A percentile compares a stretch with the other conserved stretches of the same genome.
phyloP scores from a whole-genome alignment of 2,888 invertebrate species.

The Macrophya annulata region DNA sequence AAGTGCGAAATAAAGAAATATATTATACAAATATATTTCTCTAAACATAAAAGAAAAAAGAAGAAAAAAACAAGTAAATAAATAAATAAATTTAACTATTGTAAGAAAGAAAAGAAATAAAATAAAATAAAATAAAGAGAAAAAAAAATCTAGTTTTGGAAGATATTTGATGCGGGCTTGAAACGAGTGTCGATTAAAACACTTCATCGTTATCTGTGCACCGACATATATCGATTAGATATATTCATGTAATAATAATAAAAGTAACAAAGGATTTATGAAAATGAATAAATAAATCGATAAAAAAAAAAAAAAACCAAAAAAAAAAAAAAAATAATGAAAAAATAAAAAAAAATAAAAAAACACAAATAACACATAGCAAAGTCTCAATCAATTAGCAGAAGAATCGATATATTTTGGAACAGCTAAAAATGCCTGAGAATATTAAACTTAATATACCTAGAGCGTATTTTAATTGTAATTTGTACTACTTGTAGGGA shows the following conservation, averaged over 20 bases:
- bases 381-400: slow-evolving; percentile 49
- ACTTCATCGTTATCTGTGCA: slow-evolving; percentile 63
- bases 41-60: slow-evolving; percentile 61
- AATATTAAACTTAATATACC: slow-evolving; percentile 33
- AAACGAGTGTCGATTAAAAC: slow-evolving; percentile 60
- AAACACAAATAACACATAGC: too few relatives aligned
- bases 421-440: slow-evolving; percentile 44
- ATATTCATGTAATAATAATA: slow-evolving; percentile 52
- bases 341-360: too few relatives aligned
- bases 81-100: slow-evolving; percentile 59
- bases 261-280: slow-evolving; percentile 45
- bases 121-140: slow-evolving; percentile 60
- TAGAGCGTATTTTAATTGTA: slow-evolving; percentile 46
- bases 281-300: slow-evolving; percentile 57
- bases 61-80: slow-evolving; percentile 47
- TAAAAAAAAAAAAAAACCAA: slow-evolving; percentile 6
- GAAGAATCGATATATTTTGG: slow-evolving; percentile 53
- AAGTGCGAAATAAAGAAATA: slow-evolving; percentile 59
- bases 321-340: slow-evolving; percentile 39
- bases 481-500: slow-evolving; percentile 40
- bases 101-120: slow-evolving; percentile 57
- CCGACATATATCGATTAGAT: slow-evolving; percentile 63
- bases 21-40: slow-evolving; percentile 66
- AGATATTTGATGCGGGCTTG: slow-evolving; percentile 69
- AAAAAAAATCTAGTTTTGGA: slow-evolving; percentile 73